Conservation (phyloP, 2,113 vertebrate species). For the Synodontis membranacea region DNA sequence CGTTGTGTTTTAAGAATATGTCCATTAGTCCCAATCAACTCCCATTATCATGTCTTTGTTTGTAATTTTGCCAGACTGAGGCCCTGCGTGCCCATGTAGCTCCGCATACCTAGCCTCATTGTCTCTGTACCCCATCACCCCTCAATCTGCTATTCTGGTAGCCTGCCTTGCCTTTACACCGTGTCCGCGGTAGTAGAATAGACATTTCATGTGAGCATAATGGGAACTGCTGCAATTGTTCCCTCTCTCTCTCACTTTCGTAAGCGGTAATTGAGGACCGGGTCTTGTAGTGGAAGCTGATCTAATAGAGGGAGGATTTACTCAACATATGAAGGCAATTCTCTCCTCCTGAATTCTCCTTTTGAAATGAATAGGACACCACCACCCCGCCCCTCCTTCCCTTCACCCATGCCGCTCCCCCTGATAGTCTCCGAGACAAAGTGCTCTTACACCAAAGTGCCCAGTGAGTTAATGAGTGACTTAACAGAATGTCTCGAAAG, state of each 20-base stretch:
- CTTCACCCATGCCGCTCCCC: conserved; percentile 36
- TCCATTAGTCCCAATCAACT: conserved; percentile 85
- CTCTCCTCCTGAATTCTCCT: conserved; percentile 71
- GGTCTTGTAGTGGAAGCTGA: conserved; percentile 54
- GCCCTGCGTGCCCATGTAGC: conserved; percentile 59
- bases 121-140: conserved; percentile 61
- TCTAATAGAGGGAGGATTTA: conserved; percentile 58
- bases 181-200: conserved; percentile 48
- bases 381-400: conserved; percentile 48
- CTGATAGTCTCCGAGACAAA: conserved; percentile 64
- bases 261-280: conserved; percentile 68
- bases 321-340: conserved; percentile 56
- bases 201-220: conserved; percentile 76
- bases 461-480: conserved; percentile 72
- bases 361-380: conserved; percentile 70
- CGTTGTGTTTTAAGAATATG: conserved; percentile 77
- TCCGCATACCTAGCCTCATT: conserved; percentile 68
- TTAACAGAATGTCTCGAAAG: conserved; percentile 47
- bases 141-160: conserved; percentile 49
- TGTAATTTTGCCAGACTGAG: conserved; percentile 68
- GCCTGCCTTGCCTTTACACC: conserved; percentile 59
- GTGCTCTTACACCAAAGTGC: conserved; percentile 76
- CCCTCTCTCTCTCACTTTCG: conserved; percentile 64
- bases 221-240: conserved; percentile 76
- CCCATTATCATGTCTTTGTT: conserved; percentile 75